phyloP scores from a whole-genome alignment of 2,888 invertebrate genomes.

The Ochlodes sylvanus region DNA sequence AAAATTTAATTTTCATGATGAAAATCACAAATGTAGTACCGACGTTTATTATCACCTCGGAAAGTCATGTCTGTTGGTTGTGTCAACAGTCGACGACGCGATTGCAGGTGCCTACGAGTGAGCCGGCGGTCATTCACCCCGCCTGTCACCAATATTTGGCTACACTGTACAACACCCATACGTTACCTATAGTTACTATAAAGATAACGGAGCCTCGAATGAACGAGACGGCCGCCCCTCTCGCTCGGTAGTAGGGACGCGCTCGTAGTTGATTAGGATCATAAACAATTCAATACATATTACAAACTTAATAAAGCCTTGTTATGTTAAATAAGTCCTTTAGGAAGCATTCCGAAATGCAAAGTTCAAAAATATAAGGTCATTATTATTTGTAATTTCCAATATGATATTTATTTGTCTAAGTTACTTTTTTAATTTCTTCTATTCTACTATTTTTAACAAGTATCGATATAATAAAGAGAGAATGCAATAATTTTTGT shows the following conservation, averaged over 20 bases:
- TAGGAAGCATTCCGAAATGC: too few relatives aligned
- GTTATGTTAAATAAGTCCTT: not conserved
- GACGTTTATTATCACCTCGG: conserved; percentile 74
- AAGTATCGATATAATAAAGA: too few relatives aligned
- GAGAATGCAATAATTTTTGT: too few relatives aligned
- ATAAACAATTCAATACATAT: conserved; percentile 27
- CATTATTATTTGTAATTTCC: too few relatives aligned
- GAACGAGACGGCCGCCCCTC: conserved; percentile 38
- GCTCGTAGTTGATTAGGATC: conserved; percentile 12
- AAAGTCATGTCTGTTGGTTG: conserved; percentile 67
- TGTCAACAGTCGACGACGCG: conserved; percentile 78
- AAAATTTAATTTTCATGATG: conserved; percentile 6
- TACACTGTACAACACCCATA: conserved; percentile 68
- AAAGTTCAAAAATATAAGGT: too few relatives aligned
- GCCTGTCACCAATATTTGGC: conserved; percentile 77
- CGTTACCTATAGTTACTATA: conserved; percentile 47
- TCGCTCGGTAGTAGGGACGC: conserved; percentile 50
- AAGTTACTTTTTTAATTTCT: too few relatives aligned
- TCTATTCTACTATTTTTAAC: too few relatives aligned
- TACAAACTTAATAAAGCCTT: not conserved
- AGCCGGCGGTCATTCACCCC: conserved; percentile 72
- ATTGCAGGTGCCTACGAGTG: conserved; percentile 75
- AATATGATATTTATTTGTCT: too few relatives aligned
- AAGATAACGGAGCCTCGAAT: conserved; percentile 66
- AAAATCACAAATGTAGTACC: conserved; percentile 64